A percentile compares a stretch with the other conserved stretches of the same genome.
phyloP scores from a whole-genome alignment of 2,113 vertebrate species.

The Caranx melampygus region DNA sequence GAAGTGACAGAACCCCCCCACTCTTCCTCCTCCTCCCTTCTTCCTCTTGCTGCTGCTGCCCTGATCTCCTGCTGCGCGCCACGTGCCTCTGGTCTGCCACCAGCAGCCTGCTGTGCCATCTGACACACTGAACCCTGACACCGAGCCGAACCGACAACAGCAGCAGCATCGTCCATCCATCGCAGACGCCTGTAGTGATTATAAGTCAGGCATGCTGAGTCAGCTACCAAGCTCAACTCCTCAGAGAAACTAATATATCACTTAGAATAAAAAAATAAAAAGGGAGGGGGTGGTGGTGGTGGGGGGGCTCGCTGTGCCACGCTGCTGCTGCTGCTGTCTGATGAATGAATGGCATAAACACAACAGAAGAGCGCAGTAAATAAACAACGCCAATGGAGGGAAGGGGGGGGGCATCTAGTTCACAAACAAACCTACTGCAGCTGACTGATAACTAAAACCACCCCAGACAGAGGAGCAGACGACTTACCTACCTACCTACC shows the following conservation, averaged over 20 bases:
- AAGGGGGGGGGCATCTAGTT: not conserved
- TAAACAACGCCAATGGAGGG: not conserved
- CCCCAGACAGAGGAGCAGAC: not conserved
- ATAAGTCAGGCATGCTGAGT: conserved; percentile 1
- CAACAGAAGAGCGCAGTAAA: not conserved
- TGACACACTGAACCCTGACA: conserved; percentile 79
- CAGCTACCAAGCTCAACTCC: not conserved
- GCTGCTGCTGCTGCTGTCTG: no score
- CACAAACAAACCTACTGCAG: not conserved
- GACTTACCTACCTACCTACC: not conserved
- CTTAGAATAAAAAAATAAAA: not conserved
- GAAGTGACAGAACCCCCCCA: conserved; percentile 57
- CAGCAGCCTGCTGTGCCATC: conserved; percentile 65
- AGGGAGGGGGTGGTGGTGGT: no score
- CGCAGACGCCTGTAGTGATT: not conserved
- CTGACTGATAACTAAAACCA: not conserved
- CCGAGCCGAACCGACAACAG: not conserved
- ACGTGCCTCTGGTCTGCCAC: conserved; percentile 62
- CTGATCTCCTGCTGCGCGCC: conserved; percentile 51
- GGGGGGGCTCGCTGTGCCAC: not conserved
- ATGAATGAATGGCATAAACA: not conserved
- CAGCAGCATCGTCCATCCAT: not conserved
- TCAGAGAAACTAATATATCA: not conserved
- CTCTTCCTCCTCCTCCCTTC: not conserved
- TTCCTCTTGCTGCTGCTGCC: not conserved